These are phyloP conservation scores for Champsocephalus esox DNA, from an alignment of 2,797 vertebrate species.

Conservation along the genomic window DNA sequence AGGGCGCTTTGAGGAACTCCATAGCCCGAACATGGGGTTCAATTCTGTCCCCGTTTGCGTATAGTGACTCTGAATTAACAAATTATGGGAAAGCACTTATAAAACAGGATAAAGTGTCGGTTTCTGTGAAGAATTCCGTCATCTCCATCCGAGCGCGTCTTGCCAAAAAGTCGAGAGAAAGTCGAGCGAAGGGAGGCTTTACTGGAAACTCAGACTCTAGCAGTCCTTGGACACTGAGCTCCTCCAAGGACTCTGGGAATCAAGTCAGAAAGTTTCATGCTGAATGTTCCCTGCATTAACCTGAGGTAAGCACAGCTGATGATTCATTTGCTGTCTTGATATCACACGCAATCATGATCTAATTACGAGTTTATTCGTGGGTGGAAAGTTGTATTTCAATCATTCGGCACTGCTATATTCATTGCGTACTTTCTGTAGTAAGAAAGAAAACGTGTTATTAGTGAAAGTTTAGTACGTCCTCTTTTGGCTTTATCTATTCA, in stretches of 20 bases:
- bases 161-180: slow-evolving; percentile 65
- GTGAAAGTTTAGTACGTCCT: background rate
- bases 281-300: slow-evolving; percentile 59
- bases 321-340: background rate
- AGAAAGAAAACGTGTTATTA: background rate
- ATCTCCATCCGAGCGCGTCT: slow-evolving; percentile 80
- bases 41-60: slow-evolving; percentile 70
- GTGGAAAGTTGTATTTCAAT: slow-evolving; percentile 15
- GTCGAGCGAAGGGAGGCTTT: slow-evolving; percentile 71
- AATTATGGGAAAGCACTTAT: slow-evolving; percentile 51
- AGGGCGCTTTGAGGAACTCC: slow-evolving; percentile 81
- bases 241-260: slow-evolving; percentile 74
- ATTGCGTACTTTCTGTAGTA: background rate
- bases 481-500: background rate
- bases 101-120: slow-evolving; percentile 65
- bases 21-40: slow-evolving; percentile 83
- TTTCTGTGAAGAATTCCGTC: slow-evolving; percentile 59
- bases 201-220: slow-evolving; percentile 80
- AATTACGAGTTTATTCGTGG: background rate
- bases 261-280: slow-evolving; percentile 80
- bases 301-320: slow-evolving; percentile 69
- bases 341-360: slow-evolving; percentile 2
- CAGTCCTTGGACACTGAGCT: slow-evolving; percentile 72
- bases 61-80: slow-evolving; percentile 53
- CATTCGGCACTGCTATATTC: background rate